Evolutionary conservation across 2,797 vertebrate species (phyloP), one percentile per base, ranked within the genome.

Genomic region (Pipistrellus pipistrellus): DNA sequence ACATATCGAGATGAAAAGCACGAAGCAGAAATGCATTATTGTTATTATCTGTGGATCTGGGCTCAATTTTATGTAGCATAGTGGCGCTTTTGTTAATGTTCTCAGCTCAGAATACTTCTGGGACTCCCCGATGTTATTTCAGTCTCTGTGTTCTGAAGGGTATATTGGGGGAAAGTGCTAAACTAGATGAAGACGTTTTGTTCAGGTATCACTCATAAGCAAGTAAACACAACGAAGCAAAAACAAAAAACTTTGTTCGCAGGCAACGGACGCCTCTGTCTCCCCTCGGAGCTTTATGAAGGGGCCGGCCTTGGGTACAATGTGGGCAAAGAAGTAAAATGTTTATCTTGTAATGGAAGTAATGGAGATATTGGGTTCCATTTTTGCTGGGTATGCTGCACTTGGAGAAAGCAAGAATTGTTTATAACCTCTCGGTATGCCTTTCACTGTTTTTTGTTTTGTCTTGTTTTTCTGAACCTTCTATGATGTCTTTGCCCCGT

Each of bases 301-400:
- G 80, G 71, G 53, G 64, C 87, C 12, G 35, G 68, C 35, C 55
- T 86, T 91, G 88, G 92, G 57, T 85, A 94, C 78, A 95, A 90
- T 78, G 81, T 48, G 32, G 7, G 32, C 46, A 95, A 93, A 95
- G 78, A 90, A 91, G 62, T 96, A 72, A 86, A 97, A 95, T 62
- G 46, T 90, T 97, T 97, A 96, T 97, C 96, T 96, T 62, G 85
- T 96, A 97, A 97, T 97, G 80, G 82, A 95, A 97, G 97, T 68
- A 96, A 92, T 88, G 94, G 95, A 95, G 95, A 95, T 90, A 93
- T 90, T 95, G 92, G 46, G 38, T 87, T 96, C 85, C 93, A 30
- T 94, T 96, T 96, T 96, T 97, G 82, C 66, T 95, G 46, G 69
- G 76, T 90, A 88, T 90, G 48, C 35, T 62, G 85, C 88, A 88